phyloP scores from a whole-genome alignment of 2,113 vertebrate species.

The Cathartes aura region DNA sequence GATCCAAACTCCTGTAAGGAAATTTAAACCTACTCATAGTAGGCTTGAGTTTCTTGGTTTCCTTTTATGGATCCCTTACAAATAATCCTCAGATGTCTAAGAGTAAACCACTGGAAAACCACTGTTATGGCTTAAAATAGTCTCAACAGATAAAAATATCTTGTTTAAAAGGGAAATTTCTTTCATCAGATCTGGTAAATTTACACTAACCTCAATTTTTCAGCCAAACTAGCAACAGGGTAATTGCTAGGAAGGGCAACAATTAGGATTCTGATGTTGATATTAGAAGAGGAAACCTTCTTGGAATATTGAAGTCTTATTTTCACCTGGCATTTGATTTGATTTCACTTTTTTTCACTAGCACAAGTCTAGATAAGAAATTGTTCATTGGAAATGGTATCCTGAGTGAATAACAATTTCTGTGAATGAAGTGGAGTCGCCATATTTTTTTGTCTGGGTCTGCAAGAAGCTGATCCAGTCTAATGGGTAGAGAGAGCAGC shows the following conservation, averaged over 20 bases:
- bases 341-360: neutral
- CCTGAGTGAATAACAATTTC: neutral
- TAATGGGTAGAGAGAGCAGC: neutral
- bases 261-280: neutral
- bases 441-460: neutral
- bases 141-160: neutral
- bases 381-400: neutral
- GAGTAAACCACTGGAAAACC: neutral
- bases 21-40: neutral
- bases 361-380: neutral
- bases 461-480: conserved; percentile 16
- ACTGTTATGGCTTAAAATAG: neutral
- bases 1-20: neutral
- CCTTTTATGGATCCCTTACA: neutral
- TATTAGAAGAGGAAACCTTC: neutral
- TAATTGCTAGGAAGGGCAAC: neutral
- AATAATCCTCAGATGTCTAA: neutral
- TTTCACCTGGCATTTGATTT: neutral
- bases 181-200: neutral
- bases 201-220: neutral
- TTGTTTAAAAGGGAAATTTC: neutral
- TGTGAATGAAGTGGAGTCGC: neutral
- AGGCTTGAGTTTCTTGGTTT: neutral
- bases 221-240: neutral
- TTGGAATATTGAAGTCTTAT: neutral